A percentile compares a stretch with the other conserved stretches of the same genome.
Evolutionary conservation across 1,140 invertebrate genomes (phyloP).

Genomic region (Planococcus citri): DNA sequence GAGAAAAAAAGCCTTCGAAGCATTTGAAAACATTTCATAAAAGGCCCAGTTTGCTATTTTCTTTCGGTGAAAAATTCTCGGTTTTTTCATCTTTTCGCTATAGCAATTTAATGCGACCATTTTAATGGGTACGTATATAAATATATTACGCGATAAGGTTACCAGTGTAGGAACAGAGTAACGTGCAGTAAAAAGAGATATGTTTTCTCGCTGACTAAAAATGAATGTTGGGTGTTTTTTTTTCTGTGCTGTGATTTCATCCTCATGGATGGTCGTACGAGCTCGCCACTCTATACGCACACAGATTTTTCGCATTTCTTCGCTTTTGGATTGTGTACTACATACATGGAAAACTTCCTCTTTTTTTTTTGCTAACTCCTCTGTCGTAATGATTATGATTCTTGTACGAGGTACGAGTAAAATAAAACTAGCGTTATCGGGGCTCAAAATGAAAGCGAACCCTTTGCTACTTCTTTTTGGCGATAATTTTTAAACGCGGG

Average conservation of each 20-base stretch:
- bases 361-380: too few relatives aligned
- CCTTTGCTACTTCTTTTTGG: background rate
- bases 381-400: too few relatives aligned
- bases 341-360: too few relatives aligned
- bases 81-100: constrained; percentile 4
- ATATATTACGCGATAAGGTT: constrained; percentile 7
- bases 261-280: too few relatives aligned
- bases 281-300: too few relatives aligned
- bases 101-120: constrained; percentile 5
- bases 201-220: constrained; percentile 4
- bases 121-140: background rate
- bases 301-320: background rate
- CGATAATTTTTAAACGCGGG: background rate
- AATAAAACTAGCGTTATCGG: background rate
- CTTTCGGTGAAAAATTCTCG: background rate
- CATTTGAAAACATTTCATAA: constrained; percentile 8
- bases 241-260: background rate
- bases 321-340: too few relatives aligned
- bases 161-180: background rate
- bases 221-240: background rate
- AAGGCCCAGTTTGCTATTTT: background rate
- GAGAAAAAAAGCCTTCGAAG: background rate
- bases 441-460: background rate
- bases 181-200: constrained; percentile 3
- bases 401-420: too few relatives aligned